Base-by-base conservation (phyloP, 1,140 invertebrate genomes). In the Arctopsyche grandis region DNA sequence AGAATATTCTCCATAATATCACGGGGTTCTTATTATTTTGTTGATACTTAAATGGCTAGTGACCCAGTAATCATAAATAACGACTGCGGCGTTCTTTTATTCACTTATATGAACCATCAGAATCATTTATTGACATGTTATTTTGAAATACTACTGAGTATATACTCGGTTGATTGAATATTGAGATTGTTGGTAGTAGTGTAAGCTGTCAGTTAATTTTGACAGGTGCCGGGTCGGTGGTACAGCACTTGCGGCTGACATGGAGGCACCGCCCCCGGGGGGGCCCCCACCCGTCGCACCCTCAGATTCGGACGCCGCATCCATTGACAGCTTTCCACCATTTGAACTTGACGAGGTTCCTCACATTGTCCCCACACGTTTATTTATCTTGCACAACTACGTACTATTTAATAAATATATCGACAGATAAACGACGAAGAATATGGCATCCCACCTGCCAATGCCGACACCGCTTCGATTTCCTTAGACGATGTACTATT, bases 401-500 rank as follows among this genome's bases (percentile, higher is more conserved):
- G n/a, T 74, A 74, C 9, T 7, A 22, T 46, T 46, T 14, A 76
- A 24, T 29, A 3, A 29, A 29, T 60, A 60, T 60, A 10, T 24
- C 75, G 69, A 38, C 38, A 90, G 93, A 87, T 96, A 79, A 94
- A 96, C 88, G 94, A 95, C 88, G 90, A 91, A 24, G 95, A 96
- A 86, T 96, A 94, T 88, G 92, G 94, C 81, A 93, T 96, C 84
- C 95, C 95, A 69, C 89, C 92, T 52, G 91, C 95, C 71, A 92
- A 92, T 73, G 91, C 92, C 12, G 74, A 76, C 19, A 84, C 88
- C 93, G 80, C 95, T 94, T 76, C 74, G 1, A 63, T 76, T n/a
- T 93, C 95, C 0, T 87, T 97, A 81, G 95, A 97, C 85, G 95
- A 94, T 84, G 95, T 96, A 83, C 86, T 97, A 44, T 79, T 94